phyloP scores from a whole-genome alignment of 2,797 vertebrate genomes.

The Taenioides sp. region DNA sequence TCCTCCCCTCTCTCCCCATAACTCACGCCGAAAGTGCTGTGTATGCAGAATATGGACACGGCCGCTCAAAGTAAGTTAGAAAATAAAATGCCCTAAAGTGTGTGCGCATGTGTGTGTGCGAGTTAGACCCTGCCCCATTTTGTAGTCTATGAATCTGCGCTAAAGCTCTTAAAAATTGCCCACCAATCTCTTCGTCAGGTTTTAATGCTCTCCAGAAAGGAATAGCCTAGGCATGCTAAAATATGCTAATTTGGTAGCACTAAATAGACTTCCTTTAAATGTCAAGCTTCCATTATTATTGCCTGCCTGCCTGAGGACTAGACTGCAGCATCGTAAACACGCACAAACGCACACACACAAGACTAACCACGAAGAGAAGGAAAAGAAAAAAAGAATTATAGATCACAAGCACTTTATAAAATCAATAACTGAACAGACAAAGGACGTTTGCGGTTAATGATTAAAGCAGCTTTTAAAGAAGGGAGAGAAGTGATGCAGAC shows the following conservation, averaged over 20 bases:
- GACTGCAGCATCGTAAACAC: constrained; percentile 34
- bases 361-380: constrained; percentile 14
- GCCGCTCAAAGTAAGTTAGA: constrained; percentile 55
- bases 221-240: constrained; percentile 69
- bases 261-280: constrained; percentile 77
- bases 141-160: constrained; percentile 71
- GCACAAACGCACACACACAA: constrained; percentile 4
- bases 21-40: constrained; percentile 63
- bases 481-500: background rate
- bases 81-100: constrained; percentile 13
- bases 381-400: constrained; percentile 55
- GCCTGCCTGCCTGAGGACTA: constrained; percentile 40
- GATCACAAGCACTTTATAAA: constrained; percentile 66
- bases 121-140: constrained; percentile 42
- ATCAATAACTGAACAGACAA: constrained; percentile 62
- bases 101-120: constrained; percentile 21
- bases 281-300: constrained; percentile 70
- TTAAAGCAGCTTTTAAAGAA: constrained; percentile 41
- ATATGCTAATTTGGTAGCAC: constrained; percentile 74
- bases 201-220: constrained; percentile 66
- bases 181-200: constrained; percentile 65
- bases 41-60: constrained; percentile 65
- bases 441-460: constrained; percentile 45
- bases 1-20: constrained; percentile 44
- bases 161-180: constrained; percentile 70